These are phyloP conservation scores for Trypoxylus dichotomus DNA, from an alignment of 1,140 invertebrate species.

Conservation along the genomic window DNA sequence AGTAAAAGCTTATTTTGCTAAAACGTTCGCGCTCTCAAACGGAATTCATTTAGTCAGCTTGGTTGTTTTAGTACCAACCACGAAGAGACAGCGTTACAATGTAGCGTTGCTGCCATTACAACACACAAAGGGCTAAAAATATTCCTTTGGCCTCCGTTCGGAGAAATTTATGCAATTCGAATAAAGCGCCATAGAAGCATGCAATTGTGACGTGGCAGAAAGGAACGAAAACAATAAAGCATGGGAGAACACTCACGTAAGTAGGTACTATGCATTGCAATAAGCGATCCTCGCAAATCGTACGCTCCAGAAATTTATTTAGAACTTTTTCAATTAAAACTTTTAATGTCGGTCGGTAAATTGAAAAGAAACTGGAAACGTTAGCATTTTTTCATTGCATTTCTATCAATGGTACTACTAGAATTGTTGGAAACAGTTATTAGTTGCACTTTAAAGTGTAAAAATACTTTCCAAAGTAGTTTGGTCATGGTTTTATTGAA, in stretches of 20 bases:
- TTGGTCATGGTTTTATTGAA: neutral
- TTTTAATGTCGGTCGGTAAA: neutral
- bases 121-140: neutral
- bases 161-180: neutral
- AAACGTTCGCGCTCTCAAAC: neutral
- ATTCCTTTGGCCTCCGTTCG: neutral
- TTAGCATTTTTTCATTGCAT: neutral
- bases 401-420: neutral
- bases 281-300: neutral
- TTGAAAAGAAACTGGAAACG: neutral
- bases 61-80: neutral
- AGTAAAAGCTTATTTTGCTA: too few relatives aligned
- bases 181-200: neutral
- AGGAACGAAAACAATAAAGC: neutral
- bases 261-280: neutral
- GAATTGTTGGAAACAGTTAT: neutral
- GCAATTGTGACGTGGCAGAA: neutral
- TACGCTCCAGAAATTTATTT: neutral
- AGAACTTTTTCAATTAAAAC: slow-evolving; percentile 20
- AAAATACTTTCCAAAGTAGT: neutral
- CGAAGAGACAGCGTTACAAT: neutral
- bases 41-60: neutral
- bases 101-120: neutral
- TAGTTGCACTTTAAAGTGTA: neutral
- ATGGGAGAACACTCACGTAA: neutral